Conservation (phyloP, 2,797 vertebrate species). For the Holocentrus rufus region DNA sequence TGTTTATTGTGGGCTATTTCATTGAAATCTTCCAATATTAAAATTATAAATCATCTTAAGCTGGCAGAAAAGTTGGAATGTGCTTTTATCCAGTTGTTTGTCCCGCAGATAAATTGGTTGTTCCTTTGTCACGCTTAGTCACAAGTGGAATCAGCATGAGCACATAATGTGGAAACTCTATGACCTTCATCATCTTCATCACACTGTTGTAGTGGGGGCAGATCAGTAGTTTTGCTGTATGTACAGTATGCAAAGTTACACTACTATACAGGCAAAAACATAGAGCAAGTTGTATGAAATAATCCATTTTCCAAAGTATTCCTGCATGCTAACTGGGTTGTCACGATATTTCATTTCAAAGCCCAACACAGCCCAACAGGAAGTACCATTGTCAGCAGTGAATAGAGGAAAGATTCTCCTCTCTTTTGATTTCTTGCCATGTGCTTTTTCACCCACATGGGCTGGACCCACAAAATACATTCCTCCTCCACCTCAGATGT, state of each 20-base stretch:
- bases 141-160: slow-evolving; percentile 3
- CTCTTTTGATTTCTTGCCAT: slow-evolving; percentile 29
- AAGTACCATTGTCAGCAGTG: slow-evolving; percentile 44
- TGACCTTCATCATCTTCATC: slow-evolving; percentile 24
- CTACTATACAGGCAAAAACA: too few species aligned
- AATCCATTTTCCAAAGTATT: slow-evolving; percentile 52
- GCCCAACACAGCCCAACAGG: slow-evolving; percentile 40
- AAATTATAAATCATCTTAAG: too few species aligned
- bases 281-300: slow-evolving; percentile 10
- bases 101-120: too few species aligned
- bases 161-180: not conserved
- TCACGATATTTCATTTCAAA: slow-evolving; percentile 43
- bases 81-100: too few species aligned
- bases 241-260: not conserved
- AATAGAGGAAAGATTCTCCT: slow-evolving; percentile 29
- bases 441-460: slow-evolving; percentile 20
- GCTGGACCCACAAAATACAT: slow-evolving; percentile 23
- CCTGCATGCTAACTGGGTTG: slow-evolving; percentile 28
- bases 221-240: slow-evolving; percentile 5
- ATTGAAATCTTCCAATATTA: too few species aligned
- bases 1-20: too few species aligned
- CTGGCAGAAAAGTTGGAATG: too few species aligned
- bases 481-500: slow-evolving; percentile 18
- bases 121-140: not conserved
- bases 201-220: not conserved